Evolutionary conservation across 2,113 vertebrate species (phyloP).

Genomic region (Donacobius atricapilla): DNA sequence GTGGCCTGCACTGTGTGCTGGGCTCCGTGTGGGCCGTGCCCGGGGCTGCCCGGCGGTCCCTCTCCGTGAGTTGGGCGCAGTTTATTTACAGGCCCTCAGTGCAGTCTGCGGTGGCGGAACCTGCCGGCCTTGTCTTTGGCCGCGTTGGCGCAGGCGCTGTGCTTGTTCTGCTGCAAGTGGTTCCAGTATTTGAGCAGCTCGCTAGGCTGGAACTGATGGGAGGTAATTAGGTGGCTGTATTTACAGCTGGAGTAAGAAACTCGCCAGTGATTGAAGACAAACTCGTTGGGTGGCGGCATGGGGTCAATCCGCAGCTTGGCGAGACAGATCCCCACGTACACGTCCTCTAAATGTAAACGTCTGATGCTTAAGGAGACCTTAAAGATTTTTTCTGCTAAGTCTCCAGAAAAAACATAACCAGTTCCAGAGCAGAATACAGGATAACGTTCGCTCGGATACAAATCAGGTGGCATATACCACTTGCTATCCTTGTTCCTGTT

Average conservation of each 20-base stretch:
- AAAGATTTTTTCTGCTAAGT: slow-evolving; percentile 90
- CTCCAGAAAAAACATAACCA: slow-evolving; percentile 94
- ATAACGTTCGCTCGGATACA: slow-evolving; percentile 88
- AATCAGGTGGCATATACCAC: slow-evolving; percentile 93
- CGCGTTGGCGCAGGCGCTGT: slow-evolving; percentile 84
- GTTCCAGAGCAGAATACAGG: slow-evolving; percentile 98
- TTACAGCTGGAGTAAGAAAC: slow-evolving; percentile 97
- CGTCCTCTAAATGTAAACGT: slow-evolving; percentile 91
- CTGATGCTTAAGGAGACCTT: slow-evolving; percentile 82
- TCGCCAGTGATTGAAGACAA: slow-evolving; percentile 97
- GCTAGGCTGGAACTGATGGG: slow-evolving; percentile 92
- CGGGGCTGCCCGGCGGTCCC: slow-evolving; percentile 28
- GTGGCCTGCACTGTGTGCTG: slow-evolving; percentile 43
- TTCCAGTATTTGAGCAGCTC: slow-evolving; percentile 96
- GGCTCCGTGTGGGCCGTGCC: slow-evolving; percentile 59
- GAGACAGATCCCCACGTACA: slow-evolving; percentile 93
- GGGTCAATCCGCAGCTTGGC: slow-evolving; percentile 89
- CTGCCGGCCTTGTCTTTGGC: slow-evolving; percentile 81
- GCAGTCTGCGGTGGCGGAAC: slow-evolving; percentile 79
- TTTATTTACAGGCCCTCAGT: slow-evolving; percentile 64
- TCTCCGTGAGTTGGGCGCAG: slow-evolving; percentile 63
- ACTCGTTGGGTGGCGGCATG: slow-evolving; percentile 87
- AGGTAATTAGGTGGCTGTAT: slow-evolving; percentile 96
- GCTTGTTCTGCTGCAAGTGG: slow-evolving; percentile 93
- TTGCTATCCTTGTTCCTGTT: slow-evolving; percentile 93